Conservation (phyloP, 1,140 invertebrate species). For the Tigriopus japonicus region DNA sequence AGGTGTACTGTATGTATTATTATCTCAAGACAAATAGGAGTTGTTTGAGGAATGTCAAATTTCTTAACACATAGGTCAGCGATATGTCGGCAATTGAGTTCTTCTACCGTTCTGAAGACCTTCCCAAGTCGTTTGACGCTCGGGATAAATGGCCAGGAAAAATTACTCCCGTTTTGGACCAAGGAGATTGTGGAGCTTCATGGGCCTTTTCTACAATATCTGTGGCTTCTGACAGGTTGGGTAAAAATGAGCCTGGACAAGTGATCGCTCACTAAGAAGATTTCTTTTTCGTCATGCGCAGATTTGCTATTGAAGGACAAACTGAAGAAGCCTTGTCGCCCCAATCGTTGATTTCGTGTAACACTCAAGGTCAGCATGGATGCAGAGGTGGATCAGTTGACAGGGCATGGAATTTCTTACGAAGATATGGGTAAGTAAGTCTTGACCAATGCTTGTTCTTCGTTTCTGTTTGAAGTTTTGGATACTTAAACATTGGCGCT, state of each 20-base stretch:
- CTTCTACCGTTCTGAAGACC: conserved; percentile 28
- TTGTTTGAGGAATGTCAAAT: too few relatives aligned
- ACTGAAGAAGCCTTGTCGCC: conserved; percentile 49
- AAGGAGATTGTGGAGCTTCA: conserved; percentile 72
- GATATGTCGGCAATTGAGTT: conserved; percentile 43
- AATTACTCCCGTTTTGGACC: conserved; percentile 55
- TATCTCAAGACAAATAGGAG: too few relatives aligned
- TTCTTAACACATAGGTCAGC: too few relatives aligned
- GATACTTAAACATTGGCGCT: background rate
- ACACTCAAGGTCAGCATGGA: conserved; percentile 47
- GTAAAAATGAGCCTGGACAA: conserved; percentile 29
- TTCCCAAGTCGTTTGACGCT: conserved; percentile 52
- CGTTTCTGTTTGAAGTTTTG: too few relatives aligned
- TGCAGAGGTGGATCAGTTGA: conserved; percentile 74
- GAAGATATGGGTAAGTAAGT: conserved; percentile 58
- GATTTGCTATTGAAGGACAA: conserved; percentile 35
- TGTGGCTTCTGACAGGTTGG: conserved; percentile 41
- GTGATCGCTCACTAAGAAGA: too few relatives aligned
- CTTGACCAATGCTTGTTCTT: too few relatives aligned
- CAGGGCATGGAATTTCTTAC: conserved; percentile 68
- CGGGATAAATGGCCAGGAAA: conserved; percentile 45
- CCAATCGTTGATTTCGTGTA: conserved; percentile 69
- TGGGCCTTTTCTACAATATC: conserved; percentile 75
- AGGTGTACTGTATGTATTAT: too few relatives aligned
- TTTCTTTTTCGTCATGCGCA: too few relatives aligned